Base-by-base conservation (phyloP, 2,113 vertebrate genomes). In the Dasypus novemcinctus region DNA sequence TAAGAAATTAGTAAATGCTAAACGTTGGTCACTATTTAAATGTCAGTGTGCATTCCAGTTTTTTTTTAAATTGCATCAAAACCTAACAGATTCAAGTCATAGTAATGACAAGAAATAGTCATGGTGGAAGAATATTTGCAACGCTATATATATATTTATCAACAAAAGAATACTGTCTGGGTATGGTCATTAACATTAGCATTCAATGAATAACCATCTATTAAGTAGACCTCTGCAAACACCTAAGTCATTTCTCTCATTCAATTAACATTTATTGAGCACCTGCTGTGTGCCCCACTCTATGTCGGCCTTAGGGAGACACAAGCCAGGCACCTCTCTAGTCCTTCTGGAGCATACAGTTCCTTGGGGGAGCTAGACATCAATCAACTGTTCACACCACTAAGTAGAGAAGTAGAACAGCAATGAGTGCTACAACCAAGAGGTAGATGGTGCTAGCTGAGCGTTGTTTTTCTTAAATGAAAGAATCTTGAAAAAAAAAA, bases 1-100 rank as follows among this genome's bases (percentile, higher is more conserved):
- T 92, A 72, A 87, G 46, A 95, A 84, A 90, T 74, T 46, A 46
- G 29, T 63, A 41, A 85, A 38, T 89, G 21, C 8, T 87, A 89
- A 94, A 68, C 91, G 8, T 89, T 66, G 57, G 18, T 18, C 1
- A 49, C 66, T 80, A 61, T 94, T 92, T 85, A 96, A 94, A 93
- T 85, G 14, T 41, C 54, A 92, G 14, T 82, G 38, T 15, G 27
- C 46, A 84, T 76, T 94, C 43, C 57, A 66, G 21, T 21, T 49
- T 46, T 92, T 69, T 41, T 66, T 23, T 46, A 94, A 86, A 72
- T 93, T 93, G 29, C 59, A 21, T 82, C 66, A 72, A 25, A 84
- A 54, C 64, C 66, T 75, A 71, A 91, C 27, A 92, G 83, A 13
- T 27, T 74, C 54, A 89, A 95, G 54, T 52, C 63, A 29, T 76